Evolutionary conservation across 2,888 invertebrate genomes (phyloP).

Genomic region (Pristionchus japonicus): DNA sequence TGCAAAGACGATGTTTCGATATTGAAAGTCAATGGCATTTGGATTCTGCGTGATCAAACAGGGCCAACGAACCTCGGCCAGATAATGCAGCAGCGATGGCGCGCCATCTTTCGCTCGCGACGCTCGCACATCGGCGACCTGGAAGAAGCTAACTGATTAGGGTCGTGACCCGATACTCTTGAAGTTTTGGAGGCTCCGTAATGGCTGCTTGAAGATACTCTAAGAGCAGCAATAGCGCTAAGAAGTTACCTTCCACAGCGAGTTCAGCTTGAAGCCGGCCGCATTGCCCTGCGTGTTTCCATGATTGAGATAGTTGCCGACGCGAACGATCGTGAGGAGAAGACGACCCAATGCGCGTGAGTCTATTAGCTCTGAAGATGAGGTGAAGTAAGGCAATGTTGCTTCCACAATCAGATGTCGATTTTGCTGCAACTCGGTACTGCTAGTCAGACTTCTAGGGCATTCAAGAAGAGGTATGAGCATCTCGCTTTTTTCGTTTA

Average conservation of each 20-base stretch:
- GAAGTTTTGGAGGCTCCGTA: no score
- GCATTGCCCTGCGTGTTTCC: conserved; percentile 61
- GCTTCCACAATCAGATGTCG: no score
- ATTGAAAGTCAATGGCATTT: not conserved
- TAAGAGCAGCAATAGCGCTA: no score
- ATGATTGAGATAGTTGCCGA: conserved; percentile 63
- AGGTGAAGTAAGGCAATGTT: no score
- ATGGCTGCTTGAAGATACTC: no score
- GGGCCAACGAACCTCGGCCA: not conserved
- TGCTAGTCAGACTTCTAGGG: no score
- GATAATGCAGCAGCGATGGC: conserved; percentile 44
- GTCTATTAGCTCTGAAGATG: conserved; percentile 50
- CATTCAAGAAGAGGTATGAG: no score
- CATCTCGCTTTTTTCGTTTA: no score
- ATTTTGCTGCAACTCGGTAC: no score
- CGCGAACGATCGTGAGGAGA: conserved; percentile 58
- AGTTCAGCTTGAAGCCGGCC: conserved; percentile 62
- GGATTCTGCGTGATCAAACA: not conserved
- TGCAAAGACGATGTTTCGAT: no score
- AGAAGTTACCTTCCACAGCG: conserved; percentile 55
- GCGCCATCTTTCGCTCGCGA: conserved; percentile 22
- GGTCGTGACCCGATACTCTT: no score
- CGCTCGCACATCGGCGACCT: conserved; percentile 35
- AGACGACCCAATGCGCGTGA: conserved; percentile 55
- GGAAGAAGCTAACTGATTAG: no score